Percentiles rank a stretch among this genome's conserved stretches.
These are phyloP conservation scores for Drosophila borealis DNA, from an alignment of 2,888 invertebrate genomes.

Conservation along the genomic window DNA sequence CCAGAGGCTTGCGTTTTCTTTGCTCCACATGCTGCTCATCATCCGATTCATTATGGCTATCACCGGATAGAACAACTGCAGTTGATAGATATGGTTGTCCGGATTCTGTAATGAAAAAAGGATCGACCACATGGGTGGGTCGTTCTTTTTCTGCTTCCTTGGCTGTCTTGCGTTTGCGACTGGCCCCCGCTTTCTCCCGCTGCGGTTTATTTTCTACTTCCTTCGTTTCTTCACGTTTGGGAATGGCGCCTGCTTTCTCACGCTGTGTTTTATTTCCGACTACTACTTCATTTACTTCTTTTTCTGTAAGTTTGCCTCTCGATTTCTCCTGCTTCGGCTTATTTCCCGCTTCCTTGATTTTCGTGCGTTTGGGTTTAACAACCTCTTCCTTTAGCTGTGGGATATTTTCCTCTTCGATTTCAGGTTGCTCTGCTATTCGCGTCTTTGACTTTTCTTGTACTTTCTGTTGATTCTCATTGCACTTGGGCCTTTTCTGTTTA, in stretches of 20 bases:
- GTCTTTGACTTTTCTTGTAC: constrained; percentile 1
- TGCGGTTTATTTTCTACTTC: neutral
- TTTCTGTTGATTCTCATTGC: neutral
- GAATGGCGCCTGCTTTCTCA: neutral
- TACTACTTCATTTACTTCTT: neutral
- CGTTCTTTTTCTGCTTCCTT: constrained; percentile 25
- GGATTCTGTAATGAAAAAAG: constrained; percentile 83
- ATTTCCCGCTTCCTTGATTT: neutral
- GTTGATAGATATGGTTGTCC: constrained; percentile 83
- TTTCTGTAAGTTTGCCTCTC: neutral
- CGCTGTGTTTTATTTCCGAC: neutral
- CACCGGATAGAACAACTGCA: constrained; percentile 66
- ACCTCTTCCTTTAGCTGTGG: neutral
- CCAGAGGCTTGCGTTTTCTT: constrained; percentile 8
- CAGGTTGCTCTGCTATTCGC: neutral
- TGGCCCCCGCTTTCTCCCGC: neutral
- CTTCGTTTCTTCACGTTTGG: neutral
- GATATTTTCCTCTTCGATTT: neutral
- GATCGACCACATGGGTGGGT: constrained; percentile 74
- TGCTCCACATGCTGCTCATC: constrained; percentile 19
- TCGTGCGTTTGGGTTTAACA: neutral
- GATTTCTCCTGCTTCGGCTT: neutral
- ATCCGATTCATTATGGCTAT: constrained; percentile 48
- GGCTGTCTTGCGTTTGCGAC: neutral
- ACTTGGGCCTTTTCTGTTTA: too few species aligned